Base-by-base conservation (phyloP, 2,113 vertebrate genomes). In the Corapipo altera region DNA sequence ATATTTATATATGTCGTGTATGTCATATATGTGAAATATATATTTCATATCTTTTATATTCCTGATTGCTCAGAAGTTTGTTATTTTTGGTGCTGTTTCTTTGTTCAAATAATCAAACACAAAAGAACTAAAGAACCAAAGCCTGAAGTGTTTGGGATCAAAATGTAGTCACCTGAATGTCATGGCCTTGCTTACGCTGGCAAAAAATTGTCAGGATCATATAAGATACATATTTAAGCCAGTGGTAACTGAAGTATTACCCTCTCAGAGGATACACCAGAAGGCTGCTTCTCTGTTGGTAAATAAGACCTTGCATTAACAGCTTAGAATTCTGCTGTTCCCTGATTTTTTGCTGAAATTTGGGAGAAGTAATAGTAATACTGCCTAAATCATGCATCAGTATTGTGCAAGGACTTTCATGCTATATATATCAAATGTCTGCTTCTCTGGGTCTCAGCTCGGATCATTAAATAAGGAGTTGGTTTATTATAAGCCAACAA, bases 401-500 rank as follows among this genome's bases (percentile, higher is more conserved):
- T 87, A 76, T 23, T 19, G 52, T 61, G 51, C 2, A 4, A 78
- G 57, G 64, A 17, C 9, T 85, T 88, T 55, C 51, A 55, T 54
- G 11, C 15, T 75, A 3, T 44, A 11, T 55, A 12, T 22, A 19
- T 41, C 30, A 52, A 71, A 57, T 33, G 21, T 65, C 89, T 92
- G 22, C 49, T 81, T 52, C 58, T 61, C 49, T 72, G 62, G 61
- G 27, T 61, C 58, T 90, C 78, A 72, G 62, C 37, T 51, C 73
- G 67, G 91, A 77, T 48, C 59, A 55, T 86, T 92, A 84, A 82
- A 91, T 52, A 90, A 85, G n/a, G 46, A 76, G 41, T 62, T 83
- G 19, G 33, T 80, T 91, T 91, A 76, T 71, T 88, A 94, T 35
- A 72, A 85, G 8, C 61, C 58, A 91, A 80, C 66, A 93, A 93